Evolutionary conservation across 2,888 invertebrate species (phyloP), one percentile per base, ranked within the genome.

Genomic region (Torymus texanus): DNA sequence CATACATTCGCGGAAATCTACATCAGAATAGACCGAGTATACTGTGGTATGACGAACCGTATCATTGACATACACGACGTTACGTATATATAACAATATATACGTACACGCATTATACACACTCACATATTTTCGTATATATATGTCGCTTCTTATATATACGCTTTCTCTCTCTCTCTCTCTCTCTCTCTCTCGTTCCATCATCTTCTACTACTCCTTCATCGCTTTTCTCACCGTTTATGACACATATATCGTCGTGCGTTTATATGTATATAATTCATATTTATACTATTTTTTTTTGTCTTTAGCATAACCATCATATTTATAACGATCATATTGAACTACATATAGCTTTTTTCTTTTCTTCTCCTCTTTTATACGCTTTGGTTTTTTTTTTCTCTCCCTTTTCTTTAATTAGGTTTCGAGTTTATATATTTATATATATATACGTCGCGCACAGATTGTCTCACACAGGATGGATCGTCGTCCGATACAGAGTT

Each of bases 391-490:
- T 50, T 4, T 11, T 50, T 59, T n/a, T 18, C 18, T n/a, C n/a
- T n/a, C 16, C 51, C 11, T n/a, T 18, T 41, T 13, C 41, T 65
- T 50, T 65, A 24, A n/a, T 74, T 50, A 50, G 4, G 21, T 72
- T 79, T 66, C 62, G 0, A 62, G 66, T 71, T 21, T 21, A 21
- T 21, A 21, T 21, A 21, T 21, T 21, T 21, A 21, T 21, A 21
- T 21, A 21, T 59, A 62, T 66, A 16, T 74, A 41, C 41, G 41
- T 8, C 41, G 41, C 55, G 71, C 70, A 75, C 71, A 75, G 81
- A 81, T 78, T 81, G 81, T 81, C 81, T 75, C 75, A 75, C 56
- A 78, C 81, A 75, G 78, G 67, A 78, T 75, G 78, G 70, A 75
- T 78, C 78, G 71, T 75, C 21, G 71, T 75, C 21, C 63, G 24